phyloP scores from a whole-genome alignment of 2,888 invertebrate genomes.

The Drosophila nigritarsus region DNA sequence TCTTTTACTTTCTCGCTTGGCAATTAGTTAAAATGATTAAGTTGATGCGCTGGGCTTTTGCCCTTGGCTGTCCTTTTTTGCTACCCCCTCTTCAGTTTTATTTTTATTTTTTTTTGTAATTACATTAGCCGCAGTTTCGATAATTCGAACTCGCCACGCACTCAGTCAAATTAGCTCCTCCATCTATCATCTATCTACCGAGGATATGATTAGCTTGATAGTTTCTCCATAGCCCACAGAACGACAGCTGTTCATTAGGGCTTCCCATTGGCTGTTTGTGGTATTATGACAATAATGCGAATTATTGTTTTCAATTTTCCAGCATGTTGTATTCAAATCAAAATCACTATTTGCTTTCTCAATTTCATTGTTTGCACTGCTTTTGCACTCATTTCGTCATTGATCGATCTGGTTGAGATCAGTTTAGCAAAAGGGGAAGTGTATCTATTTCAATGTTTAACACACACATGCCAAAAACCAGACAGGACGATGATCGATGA shows the following conservation, averaged over 20 bases:
- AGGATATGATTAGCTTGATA: conserved; percentile 29
- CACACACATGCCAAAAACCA: conserved; percentile 62
- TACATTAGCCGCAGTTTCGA: conserved; percentile 79
- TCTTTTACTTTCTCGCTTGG: conserved; percentile 33
- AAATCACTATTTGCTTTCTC: conserved; percentile 31
- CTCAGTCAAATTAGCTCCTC: conserved; percentile 76
- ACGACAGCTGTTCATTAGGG: conserved; percentile 57
- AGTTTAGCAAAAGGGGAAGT: neutral
- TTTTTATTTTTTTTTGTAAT: conserved; percentile 65
- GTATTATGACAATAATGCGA: conserved; percentile 42
- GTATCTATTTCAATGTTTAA: conserved; percentile 40
- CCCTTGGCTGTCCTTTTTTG: conserved; percentile 39
- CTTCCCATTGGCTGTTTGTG: conserved; percentile 44
- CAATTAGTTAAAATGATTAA: conserved; percentile 83
- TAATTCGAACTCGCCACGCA: conserved; percentile 73
- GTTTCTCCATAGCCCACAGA: neutral
- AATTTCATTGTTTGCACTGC: conserved; percentile 24
- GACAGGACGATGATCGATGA: conserved; percentile 71
- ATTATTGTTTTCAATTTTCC: conserved; percentile 23
- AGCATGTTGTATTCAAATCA: conserved; percentile 53
- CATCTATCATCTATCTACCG: conserved; percentile 67
- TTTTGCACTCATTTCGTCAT: conserved; percentile 46
- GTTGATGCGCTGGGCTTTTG: conserved; percentile 67
- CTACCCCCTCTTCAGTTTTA: neutral
- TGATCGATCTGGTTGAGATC: conserved; percentile 48